phyloP scores from a whole-genome alignment of 1,140 invertebrate species.

The Phortica variegata region DNA sequence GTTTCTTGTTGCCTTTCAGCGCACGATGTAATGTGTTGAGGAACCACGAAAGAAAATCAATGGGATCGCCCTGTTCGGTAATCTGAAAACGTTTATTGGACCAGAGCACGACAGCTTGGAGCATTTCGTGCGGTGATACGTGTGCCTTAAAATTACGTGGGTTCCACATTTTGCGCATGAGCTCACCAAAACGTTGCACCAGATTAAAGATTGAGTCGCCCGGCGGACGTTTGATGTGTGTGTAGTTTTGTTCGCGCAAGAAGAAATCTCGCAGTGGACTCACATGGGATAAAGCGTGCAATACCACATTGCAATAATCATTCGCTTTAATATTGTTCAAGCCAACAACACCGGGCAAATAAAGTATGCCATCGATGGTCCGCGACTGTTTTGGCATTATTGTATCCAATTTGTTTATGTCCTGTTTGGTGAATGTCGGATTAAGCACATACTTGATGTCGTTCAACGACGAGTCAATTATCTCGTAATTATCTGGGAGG shows the following conservation, averaged over 20 bases:
- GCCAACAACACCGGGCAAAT: conserved; percentile 94
- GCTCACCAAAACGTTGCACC: conserved; percentile 95
- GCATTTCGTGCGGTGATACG: conserved; percentile 99
- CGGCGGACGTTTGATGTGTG: conserved; percentile 82
- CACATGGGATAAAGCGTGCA: conserved; percentile 95
- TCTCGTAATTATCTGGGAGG: conserved; percentile 99
- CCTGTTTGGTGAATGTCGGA: conserved; percentile 85
- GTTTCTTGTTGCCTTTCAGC: conserved; percentile 83
- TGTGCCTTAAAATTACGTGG: conserved; percentile 99
- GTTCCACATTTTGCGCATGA: conserved; percentile 98
- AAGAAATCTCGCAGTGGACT: conserved; percentile 93
- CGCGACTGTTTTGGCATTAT: conserved; percentile 81
- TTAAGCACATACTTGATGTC: conserved; percentile 99
- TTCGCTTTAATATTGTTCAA: conserved; percentile 99
- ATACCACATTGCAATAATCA: conserved; percentile 98
- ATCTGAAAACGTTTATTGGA: conserved; percentile 98
- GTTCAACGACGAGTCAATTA: conserved; percentile 97
- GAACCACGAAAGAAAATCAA: conserved; percentile 97
- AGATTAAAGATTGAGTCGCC: conserved; percentile 90
- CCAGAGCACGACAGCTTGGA: conserved; percentile 98
- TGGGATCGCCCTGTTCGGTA: conserved; percentile 96
- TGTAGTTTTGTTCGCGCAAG: conserved; percentile 90
- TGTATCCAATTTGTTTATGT: conserved; percentile 76
- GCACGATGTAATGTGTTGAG: conserved; percentile 90
- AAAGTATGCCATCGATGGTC: conserved; percentile 91